Percentiles rank a stretch among this genome's conserved stretches.
phyloP scores from a whole-genome alignment of 2,888 invertebrate genomes.

The Digitonthophagus gazella region DNA sequence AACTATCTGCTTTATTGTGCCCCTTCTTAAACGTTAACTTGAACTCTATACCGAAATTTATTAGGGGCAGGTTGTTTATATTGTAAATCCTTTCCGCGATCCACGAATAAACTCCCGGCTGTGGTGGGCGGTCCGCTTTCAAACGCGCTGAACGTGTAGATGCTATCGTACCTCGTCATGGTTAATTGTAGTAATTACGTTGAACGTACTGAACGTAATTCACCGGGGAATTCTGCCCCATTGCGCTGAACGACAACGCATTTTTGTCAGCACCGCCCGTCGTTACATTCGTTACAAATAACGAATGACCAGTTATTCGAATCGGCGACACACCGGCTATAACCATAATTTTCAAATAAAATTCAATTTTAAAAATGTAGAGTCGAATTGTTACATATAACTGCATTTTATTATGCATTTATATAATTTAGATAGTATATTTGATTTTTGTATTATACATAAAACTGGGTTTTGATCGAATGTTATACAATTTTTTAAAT shows the following conservation, averaged over 20 bases:
- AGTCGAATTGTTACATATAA: too few species aligned
- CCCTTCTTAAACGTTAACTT: neutral
- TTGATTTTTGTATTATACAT: too few species aligned
- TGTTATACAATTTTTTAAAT: too few species aligned
- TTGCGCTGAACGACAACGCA: conserved; percentile 4
- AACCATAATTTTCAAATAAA: too few species aligned
- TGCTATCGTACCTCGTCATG: conserved; percentile 8
- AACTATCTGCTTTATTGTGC: neutral
- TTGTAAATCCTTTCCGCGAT: neutral
- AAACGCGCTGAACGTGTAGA: conserved; percentile 1
- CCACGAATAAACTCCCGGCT: neutral
- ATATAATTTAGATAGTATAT: too few species aligned
- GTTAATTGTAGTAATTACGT: conserved; percentile 12
- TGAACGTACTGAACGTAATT: conserved; percentile 10
- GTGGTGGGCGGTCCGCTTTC: conserved; percentile 1
- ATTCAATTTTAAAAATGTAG: too few species aligned
- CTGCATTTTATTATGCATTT: too few species aligned
- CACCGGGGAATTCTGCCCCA: conserved; percentile 5
- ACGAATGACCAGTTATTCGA: neutral
- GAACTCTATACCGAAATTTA: neutral
- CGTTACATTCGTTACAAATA: neutral
- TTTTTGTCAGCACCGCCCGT: neutral
- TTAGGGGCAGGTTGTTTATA: neutral
- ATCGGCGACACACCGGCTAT: too few species aligned
- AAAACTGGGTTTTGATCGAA: too few species aligned